Evolutionary conservation across 2,113 vertebrate genomes (phyloP), one percentile per base, ranked within the genome.

Genomic region (Cavia aperea): DNA sequence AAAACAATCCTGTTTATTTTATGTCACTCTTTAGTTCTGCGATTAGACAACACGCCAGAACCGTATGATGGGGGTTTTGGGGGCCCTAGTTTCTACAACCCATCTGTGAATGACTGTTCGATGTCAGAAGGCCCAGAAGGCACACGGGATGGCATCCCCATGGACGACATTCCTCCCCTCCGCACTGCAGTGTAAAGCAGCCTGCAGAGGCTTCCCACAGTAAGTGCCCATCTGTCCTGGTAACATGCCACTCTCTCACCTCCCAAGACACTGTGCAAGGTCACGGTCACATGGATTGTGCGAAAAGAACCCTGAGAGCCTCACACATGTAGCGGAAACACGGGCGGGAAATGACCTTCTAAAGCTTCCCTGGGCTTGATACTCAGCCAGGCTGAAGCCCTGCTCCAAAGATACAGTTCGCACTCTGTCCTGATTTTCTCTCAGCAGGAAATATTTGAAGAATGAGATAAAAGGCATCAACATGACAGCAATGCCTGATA

Each of bases 1-100:
- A 31, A 94, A 92, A 66, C 10, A 19, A 24, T 77, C 54, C 43
- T 95, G 14, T 60, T 91, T 58, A 39, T 66, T 88, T 82, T 46
- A 51, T 49, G 93, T 26, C 36, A 68, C 75, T 31, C 77, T 56
- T 98, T 96, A 99, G 98, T 99, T 97, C 98, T 98, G 78, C 96
- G 98, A 92, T 96, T 99, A 94, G 98, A 99, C 96, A 98, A 98
- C 96, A 49, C 97, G 89, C 83, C 97, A 68, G 96, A 95, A 97
- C 97, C 98, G 95, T 95, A 96, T 82, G 96, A 98, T 96, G 72
- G 36, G 19, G 96, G 81, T 88, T 98, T 97, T 68, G 98, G 97
- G 26, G 95, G 97, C 8, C 88, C 77, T 7, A 97, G 97, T 54
- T 98, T 98, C 65, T 97, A 98, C 97, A 98, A 98, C 94, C 96